A percentile compares a stretch with the other conserved stretches of the same genome.
phyloP scores from a whole-genome alignment of 2,113 vertebrate species.

The Sus scrofa region T2T-Sscrofa CM000817.6:76748501-76749000 shows the following conservation, averaged over 20 bases:
- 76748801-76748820: fast-evolving
- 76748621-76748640: no score
- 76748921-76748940: background rate
- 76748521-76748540: slow-evolving; percentile 74
- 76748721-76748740: background rate
- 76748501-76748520: slow-evolving; percentile 69
- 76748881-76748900: background rate
- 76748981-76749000: background rate
- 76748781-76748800: background rate
- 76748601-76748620: background rate
- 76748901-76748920: background rate
- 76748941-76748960: background rate
- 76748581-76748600: background rate
- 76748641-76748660: background rate
- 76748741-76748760: background rate
- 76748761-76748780: background rate
- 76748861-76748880: background rate
- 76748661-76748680: background rate
- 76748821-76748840: background rate
- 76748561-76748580: no score
- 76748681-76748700: background rate
- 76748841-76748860: background rate
- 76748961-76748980: background rate
- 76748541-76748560: no score
- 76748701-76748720: background rate